Evolutionary conservation across 2,888 invertebrate species (phyloP).

Genomic region (Microctonus brassicae): DNA sequence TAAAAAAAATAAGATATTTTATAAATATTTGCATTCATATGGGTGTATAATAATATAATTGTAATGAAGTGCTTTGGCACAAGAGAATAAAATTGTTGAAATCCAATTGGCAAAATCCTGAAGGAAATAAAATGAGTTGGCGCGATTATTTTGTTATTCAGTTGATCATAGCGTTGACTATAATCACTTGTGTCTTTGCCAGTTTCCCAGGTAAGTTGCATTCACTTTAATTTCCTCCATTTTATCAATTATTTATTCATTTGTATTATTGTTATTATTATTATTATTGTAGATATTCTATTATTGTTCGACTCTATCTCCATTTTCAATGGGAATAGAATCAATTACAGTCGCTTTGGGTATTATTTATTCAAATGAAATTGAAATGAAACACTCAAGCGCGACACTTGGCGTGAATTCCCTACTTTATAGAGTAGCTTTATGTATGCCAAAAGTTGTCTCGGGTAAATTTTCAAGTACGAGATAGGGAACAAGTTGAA

Average conservation of each 20-base stretch:
- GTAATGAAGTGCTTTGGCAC: conserved; percentile 25
- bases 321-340: background rate
- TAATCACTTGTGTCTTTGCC: conserved; percentile 19
- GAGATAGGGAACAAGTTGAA: background rate
- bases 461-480: conserved; percentile 9
- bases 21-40: background rate
- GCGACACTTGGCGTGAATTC: conserved; percentile 14
- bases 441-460: conserved; percentile 16
- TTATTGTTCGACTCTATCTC: no score
- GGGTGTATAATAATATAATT: background rate
- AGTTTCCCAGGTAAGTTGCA: conserved; percentile 24
- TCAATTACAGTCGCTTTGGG: background rate
- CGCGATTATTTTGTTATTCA: background rate
- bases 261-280: background rate
- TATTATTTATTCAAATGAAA: conserved; percentile 13
- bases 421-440: background rate
- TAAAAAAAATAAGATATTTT: background rate
- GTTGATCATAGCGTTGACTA: conserved; percentile 29
- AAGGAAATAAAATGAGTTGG: conserved; percentile 12
- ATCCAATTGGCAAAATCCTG: background rate
- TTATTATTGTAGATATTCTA: background rate
- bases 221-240: background rate
- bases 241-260: background rate
- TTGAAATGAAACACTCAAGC: background rate
- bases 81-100: background rate